These are phyloP conservation scores for Sclerodermus sp. DNA, from an alignment of 2,888 invertebrate species.

Conservation along the genomic window DNA sequence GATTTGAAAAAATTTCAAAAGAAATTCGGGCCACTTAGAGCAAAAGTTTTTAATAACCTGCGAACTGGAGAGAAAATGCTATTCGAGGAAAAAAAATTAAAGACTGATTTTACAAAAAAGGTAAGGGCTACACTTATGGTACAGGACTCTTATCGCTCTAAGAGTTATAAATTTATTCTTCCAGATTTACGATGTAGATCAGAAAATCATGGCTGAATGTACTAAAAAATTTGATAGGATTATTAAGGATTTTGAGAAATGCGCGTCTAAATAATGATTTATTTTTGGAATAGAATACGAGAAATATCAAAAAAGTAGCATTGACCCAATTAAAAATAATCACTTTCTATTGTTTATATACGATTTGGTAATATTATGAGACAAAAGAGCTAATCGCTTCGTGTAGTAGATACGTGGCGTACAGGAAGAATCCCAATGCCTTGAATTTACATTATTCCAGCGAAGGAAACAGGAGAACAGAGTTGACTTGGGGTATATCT, in stretches of 20 bases:
- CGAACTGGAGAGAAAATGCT: constrained; percentile 31
- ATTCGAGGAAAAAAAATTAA: constrained; percentile 28
- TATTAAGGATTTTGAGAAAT: constrained; percentile 23
- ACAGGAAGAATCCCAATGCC: neutral
- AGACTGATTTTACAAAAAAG: constrained; percentile 26
- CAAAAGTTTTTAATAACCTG: constrained; percentile 34
- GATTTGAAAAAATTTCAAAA: constrained; percentile 27
- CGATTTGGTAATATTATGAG: too few relatives aligned
- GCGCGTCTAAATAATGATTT: neutral
- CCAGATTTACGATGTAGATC: constrained; percentile 35
- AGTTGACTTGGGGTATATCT: constrained; percentile 8
- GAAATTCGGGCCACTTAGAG: constrained; percentile 31
- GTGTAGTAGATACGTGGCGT: too few relatives aligned
- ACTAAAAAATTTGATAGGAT: constrained; percentile 25
- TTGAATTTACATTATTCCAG: constrained; percentile 32
- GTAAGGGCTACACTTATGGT: constrained; percentile 15
- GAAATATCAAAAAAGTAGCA: too few relatives aligned
- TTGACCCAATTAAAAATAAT: too few relatives aligned
- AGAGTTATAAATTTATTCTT: neutral
- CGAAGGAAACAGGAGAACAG: constrained; percentile 24
- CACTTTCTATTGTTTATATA: too few relatives aligned
- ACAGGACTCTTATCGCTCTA: neutral
- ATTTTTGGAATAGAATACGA: neutral
- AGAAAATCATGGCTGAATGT: constrained; percentile 21
- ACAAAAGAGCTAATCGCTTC: too few relatives aligned